A percentile compares a stretch with the other conserved stretches of the same genome.
phyloP scores from a whole-genome alignment of 2,797 vertebrate species.

The Parauchenoglanis punctatus region DNA sequence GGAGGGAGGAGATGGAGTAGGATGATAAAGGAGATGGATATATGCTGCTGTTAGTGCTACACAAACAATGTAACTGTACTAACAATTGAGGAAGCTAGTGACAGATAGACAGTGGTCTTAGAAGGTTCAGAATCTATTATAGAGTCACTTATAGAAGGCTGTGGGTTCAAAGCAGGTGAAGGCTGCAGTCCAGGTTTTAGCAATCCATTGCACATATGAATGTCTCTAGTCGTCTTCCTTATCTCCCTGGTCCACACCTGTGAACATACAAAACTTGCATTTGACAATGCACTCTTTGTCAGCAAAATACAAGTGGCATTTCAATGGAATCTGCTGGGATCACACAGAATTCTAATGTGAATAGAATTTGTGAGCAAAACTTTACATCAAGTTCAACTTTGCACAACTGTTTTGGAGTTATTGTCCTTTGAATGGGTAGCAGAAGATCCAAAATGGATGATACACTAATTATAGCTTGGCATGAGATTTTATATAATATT shows the following conservation, averaged over 20 bases:
- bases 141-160: background rate
- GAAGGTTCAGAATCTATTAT: background rate
- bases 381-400: background rate
- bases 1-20: slow-evolving; percentile 7
- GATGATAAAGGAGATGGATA: background rate
- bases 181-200: background rate
- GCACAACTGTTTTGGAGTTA: background rate
- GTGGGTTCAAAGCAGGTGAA: background rate
- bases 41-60: background rate
- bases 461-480: background rate
- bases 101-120: background rate
- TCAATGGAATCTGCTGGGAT: background rate
- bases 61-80: slow-evolving; percentile 11
- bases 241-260: slow-evolving; percentile 7
- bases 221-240: slow-evolving; percentile 25
- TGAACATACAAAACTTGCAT: slow-evolving; percentile 32
- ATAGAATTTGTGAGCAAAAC: background rate
- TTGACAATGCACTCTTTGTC: background rate
- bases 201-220: background rate
- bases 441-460: background rate
- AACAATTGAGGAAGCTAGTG: background rate
- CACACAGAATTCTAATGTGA: background rate
- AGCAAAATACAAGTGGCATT: slow-evolving; percentile 16
- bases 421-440: background rate
- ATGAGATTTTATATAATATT: background rate